Conservation (phyloP, 2,113 vertebrate genomes). For the Tachycineta bicolor region DNA sequence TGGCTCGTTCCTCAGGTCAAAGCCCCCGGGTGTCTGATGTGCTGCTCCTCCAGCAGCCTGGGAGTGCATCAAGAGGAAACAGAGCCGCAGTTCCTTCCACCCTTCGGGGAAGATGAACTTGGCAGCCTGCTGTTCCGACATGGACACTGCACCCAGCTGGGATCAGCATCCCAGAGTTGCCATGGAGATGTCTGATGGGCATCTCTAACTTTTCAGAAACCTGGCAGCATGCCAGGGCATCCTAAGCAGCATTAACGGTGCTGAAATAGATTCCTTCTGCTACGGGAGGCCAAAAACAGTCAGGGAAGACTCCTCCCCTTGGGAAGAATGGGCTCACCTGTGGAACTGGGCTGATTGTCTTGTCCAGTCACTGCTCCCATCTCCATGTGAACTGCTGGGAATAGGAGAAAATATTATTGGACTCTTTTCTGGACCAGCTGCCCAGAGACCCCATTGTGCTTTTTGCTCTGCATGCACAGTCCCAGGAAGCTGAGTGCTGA, state of each 20-base stretch:
- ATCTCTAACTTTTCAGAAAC: not conserved
- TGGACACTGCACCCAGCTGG: accelerated
- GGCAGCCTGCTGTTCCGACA: accelerated
- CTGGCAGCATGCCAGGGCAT: not conserved
- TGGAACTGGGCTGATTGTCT: not conserved
- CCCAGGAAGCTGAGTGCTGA: not conserved
- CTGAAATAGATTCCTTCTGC: not conserved
- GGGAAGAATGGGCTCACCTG: not conserved
- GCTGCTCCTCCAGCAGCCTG: not conserved
- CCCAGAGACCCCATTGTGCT: not conserved
- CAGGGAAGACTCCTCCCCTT: not conserved
- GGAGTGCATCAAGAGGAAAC: not conserved
- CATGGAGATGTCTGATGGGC: not conserved
- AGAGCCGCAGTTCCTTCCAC: not conserved
- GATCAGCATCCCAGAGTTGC: not conserved
- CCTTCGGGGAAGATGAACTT: not conserved
- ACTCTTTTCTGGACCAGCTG: not conserved
- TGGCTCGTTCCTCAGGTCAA: accelerated
- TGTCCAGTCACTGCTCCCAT: not conserved
- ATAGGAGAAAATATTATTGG: not conserved
- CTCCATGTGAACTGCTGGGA: not conserved
- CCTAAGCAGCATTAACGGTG: not conserved
- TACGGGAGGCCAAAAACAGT: not conserved
- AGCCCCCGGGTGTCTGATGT: accelerated
- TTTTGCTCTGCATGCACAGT: not conserved